A percentile compares a stretch with the other conserved stretches of the same genome.
Conservation (phyloP, 2,888 invertebrate species). For the Plagiodera versicolora region DNA sequence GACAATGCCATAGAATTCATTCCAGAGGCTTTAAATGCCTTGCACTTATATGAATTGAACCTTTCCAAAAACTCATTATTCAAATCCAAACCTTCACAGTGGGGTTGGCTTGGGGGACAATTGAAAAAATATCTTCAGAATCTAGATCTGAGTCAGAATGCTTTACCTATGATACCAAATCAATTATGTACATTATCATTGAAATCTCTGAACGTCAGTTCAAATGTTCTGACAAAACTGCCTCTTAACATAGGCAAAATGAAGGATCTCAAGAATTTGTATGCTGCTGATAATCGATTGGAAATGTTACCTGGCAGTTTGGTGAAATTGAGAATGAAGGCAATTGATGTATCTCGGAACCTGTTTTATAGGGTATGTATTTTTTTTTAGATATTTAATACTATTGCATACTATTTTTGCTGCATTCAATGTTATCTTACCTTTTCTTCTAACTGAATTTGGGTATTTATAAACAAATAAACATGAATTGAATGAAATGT, state of each 20-base stretch:
- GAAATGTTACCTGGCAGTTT: conserved; percentile 63
- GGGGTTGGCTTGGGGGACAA: conserved; percentile 69
- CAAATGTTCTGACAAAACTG: conserved; percentile 62
- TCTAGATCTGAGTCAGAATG: conserved; percentile 68
- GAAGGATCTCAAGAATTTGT: conserved; percentile 58
- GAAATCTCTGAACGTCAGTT: conserved; percentile 64
- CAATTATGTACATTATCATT: conserved; percentile 67
- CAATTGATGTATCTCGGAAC: conserved; percentile 63
- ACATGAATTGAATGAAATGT: no score
- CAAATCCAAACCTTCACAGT: conserved; percentile 58
- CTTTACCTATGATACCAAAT: conserved; percentile 61
- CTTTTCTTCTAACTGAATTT: no score
- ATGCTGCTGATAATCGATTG: conserved; percentile 61
- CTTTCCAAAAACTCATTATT: conserved; percentile 68
- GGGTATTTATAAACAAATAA: no score
- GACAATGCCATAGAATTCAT: conserved; percentile 70
- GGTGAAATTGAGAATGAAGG: conserved; percentile 58
- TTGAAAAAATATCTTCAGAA: conserved; percentile 59
- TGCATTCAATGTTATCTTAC: no score
- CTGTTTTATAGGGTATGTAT: no score
- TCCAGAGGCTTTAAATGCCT: conserved; percentile 68
- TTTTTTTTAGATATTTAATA: neutral
- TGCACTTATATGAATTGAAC: conserved; percentile 65
- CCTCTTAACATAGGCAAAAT: conserved; percentile 70
- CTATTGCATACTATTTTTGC: no score